A percentile compares a stretch with the other conserved stretches of the same genome.
These are phyloP conservation scores for Bradypodion ventrale DNA, from an alignment of 2,797 vertebrate genomes.

Conservation along the genomic window DNA sequence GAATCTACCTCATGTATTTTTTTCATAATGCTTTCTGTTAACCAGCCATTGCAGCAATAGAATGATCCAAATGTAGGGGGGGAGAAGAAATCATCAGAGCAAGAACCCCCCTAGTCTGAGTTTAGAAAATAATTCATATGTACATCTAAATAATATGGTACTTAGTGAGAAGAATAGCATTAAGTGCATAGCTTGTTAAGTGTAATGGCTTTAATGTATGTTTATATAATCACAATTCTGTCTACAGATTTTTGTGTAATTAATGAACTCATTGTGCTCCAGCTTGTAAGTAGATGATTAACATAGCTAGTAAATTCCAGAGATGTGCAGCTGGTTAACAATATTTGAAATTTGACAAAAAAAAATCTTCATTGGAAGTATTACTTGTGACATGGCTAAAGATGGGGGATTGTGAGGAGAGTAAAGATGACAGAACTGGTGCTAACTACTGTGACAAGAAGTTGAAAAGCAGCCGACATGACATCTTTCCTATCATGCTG, in stretches of 20 bases:
- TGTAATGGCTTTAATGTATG: constrained; percentile 57
- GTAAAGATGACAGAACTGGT: constrained; percentile 95
- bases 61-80: constrained; percentile 59
- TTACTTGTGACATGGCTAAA: constrained; percentile 92
- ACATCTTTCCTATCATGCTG: constrained; percentile 85
- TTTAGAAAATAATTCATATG: constrained; percentile 59
- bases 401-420: constrained; percentile 90
- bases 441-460: constrained; percentile 90
- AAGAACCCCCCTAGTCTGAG: constrained; percentile 53
- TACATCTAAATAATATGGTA: constrained; percentile 63
- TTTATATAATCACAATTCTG: constrained; percentile 70
- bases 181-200: constrained; percentile 21
- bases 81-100: constrained; percentile 50
- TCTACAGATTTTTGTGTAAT: constrained; percentile 67
- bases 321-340: constrained; percentile 69
- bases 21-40: constrained; percentile 24
- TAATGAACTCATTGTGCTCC: constrained; percentile 66
- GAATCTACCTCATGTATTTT: neutral
- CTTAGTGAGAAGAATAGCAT: constrained; percentile 35
- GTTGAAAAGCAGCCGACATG: constrained; percentile 94
- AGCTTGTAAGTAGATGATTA: constrained; percentile 70
- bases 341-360: constrained; percentile 73
- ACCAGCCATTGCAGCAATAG: constrained; percentile 26
- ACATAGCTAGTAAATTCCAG: constrained; percentile 64
- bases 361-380: constrained; percentile 64